phyloP scores from a whole-genome alignment of 2,888 invertebrate genomes.

The Helicoverpa assulta region DNA sequence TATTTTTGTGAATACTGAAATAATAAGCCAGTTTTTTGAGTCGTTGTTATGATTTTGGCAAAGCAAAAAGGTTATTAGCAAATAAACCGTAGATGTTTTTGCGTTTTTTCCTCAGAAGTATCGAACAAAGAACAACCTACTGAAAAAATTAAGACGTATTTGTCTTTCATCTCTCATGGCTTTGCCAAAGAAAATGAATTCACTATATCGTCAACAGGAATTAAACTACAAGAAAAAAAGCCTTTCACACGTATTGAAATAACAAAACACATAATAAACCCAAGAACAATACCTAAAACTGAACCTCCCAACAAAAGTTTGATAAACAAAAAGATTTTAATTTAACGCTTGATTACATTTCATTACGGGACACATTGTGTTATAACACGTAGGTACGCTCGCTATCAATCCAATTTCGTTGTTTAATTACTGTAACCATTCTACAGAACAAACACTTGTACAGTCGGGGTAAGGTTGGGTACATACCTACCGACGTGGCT shows the following conservation, averaged over 20 bases:
- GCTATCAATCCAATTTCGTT: slow-evolving; percentile 80
- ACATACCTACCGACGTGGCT: slow-evolving; percentile 16
- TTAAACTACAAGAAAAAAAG: not conserved
- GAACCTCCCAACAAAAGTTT: slow-evolving; percentile 57
- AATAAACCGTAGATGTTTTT: too few species aligned
- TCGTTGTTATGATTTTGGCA: slow-evolving; percentile 10
- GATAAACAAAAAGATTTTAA: slow-evolving; percentile 77
- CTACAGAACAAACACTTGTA: slow-evolving; percentile 65
- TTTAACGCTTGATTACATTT: slow-evolving; percentile 82
- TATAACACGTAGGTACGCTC: slow-evolving; percentile 74
- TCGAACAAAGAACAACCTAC: too few species aligned
- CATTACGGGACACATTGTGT: slow-evolving; percentile 79
- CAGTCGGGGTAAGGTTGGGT: slow-evolving; percentile 31
- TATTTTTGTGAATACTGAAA: slow-evolving; percentile 46
- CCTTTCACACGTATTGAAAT: slow-evolving; percentile 14
- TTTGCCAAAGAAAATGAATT: not conserved
- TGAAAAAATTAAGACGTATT: not conserved
- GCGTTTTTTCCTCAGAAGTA: too few species aligned
- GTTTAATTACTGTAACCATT: slow-evolving; percentile 83
- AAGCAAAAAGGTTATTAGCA: not conserved
- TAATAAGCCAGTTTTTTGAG: slow-evolving; percentile 53
- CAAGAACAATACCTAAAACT: slow-evolving; percentile 38
- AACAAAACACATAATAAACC: slow-evolving; percentile 34
- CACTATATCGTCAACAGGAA: not conserved
- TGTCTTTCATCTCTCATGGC: not conserved